phyloP scores from a whole-genome alignment of 2,888 invertebrate genomes.

The Tipula lateralis region DNA sequence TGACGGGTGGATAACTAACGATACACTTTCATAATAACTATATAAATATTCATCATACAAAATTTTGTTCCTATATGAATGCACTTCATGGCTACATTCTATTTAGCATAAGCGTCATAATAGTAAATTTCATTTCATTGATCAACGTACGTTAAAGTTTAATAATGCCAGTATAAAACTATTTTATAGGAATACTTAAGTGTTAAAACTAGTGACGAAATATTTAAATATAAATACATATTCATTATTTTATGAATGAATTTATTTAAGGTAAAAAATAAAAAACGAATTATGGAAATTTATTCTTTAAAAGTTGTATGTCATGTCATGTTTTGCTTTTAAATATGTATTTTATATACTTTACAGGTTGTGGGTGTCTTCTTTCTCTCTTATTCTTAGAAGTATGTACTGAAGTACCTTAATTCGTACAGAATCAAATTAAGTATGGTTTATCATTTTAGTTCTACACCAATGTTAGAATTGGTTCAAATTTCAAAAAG shows the following conservation, averaged over 20 bases:
- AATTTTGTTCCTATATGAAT: too few species aligned
- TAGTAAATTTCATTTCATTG: neutral
- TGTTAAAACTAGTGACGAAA: neutral
- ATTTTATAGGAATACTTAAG: neutral
- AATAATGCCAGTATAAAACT: neutral
- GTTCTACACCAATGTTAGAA: neutral
- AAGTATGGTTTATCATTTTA: neutral
- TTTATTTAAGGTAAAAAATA: neutral
- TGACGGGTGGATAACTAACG: neutral
- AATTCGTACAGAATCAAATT: neutral
- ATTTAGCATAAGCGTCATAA: neutral
- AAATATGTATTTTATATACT: neutral
- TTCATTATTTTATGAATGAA: neutral
- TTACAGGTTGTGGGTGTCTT: neutral
- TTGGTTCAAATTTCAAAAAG: neutral
- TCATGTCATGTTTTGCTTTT: neutral
- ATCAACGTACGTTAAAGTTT: neutral
- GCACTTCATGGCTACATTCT: neutral
- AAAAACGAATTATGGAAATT: neutral
- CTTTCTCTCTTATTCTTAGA: neutral
- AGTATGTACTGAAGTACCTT: too few species aligned
- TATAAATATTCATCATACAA: neutral
- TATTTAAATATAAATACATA: slow-evolving; percentile 9
- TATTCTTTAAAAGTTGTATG: neutral
- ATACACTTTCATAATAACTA: neutral